Evolutionary conservation across 2,113 vertebrate genomes (phyloP).

Genomic region (Cyphomyrus plagiostoma): DNA sequence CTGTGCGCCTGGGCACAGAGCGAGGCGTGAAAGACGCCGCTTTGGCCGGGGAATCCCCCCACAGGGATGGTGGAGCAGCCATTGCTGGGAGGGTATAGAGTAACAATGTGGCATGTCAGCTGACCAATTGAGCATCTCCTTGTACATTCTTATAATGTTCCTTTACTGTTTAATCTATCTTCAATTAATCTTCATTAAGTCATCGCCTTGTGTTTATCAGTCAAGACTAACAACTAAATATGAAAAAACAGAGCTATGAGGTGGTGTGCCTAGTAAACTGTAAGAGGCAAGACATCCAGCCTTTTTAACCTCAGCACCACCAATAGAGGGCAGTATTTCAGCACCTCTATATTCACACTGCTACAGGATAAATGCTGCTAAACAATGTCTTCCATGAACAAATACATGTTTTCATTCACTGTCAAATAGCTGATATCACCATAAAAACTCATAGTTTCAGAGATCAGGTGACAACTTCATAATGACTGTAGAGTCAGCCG

Average conservation of each 20-base stretch:
- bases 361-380: background rate
- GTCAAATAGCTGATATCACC: background rate
- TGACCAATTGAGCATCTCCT: background rate
- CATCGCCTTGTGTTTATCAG: background rate
- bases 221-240: background rate
- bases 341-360: background rate
- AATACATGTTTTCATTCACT: background rate
- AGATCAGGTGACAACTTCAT: background rate
- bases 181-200: background rate
- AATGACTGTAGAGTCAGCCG: background rate
- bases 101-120: background rate
- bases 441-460: background rate
- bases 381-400: background rate
- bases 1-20: background rate
- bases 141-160: background rate
- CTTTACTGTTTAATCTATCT: background rate
- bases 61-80: background rate
- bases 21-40: background rate
- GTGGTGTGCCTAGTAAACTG: background rate
- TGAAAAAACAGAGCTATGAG: background rate
- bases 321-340: conserved; percentile 5
- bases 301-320: background rate
- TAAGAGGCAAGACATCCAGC: background rate
- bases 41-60: background rate
- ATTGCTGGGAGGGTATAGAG: background rate